Conservation (phyloP, 2,797 vertebrate species). For the Lepus townsendii region DNA sequence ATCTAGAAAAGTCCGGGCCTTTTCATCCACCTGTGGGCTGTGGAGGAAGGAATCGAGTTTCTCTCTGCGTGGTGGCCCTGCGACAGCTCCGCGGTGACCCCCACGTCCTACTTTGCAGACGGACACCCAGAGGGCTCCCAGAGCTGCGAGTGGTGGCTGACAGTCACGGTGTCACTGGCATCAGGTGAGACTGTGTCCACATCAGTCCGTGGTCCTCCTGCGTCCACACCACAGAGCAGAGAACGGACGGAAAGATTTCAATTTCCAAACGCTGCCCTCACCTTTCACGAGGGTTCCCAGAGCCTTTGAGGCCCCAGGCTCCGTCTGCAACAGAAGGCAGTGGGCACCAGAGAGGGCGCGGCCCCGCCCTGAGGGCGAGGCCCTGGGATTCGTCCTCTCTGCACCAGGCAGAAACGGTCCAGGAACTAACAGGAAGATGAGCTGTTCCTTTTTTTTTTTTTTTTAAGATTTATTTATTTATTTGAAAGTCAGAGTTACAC, state of each 20-base stretch:
- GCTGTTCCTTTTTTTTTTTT: too few relatives aligned
- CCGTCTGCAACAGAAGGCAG: not conserved
- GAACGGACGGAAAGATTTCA: too few relatives aligned
- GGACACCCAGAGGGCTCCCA: fast-evolving
- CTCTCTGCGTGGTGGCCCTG: fast-evolving
- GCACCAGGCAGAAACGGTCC: not conserved
- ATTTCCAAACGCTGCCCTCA: not conserved
- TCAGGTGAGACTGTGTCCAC: not conserved
- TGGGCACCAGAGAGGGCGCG: not conserved
- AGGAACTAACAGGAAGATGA: too few relatives aligned
- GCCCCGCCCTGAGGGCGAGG: not conserved
- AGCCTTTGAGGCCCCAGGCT: not conserved
- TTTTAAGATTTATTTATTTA: too few relatives aligned
- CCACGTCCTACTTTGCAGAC: not conserved
- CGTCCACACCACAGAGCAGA: not conserved
- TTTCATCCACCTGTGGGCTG: fast-evolving
- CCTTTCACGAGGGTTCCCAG: not conserved
- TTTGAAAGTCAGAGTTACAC: too few relatives aligned
- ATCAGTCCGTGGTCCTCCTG: not conserved
- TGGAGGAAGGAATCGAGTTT: not conserved
- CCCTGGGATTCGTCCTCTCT: not conserved
- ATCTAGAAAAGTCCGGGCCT: not conserved
- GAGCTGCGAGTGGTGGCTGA: not conserved
- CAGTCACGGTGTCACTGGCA: fast-evolving
- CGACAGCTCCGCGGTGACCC: fast-evolving